Evolutionary conservation across 2,113 vertebrate species (phyloP), one percentile per base, ranked within the genome.

Genomic region (Megaleporinus macrocephalus): DNA sequence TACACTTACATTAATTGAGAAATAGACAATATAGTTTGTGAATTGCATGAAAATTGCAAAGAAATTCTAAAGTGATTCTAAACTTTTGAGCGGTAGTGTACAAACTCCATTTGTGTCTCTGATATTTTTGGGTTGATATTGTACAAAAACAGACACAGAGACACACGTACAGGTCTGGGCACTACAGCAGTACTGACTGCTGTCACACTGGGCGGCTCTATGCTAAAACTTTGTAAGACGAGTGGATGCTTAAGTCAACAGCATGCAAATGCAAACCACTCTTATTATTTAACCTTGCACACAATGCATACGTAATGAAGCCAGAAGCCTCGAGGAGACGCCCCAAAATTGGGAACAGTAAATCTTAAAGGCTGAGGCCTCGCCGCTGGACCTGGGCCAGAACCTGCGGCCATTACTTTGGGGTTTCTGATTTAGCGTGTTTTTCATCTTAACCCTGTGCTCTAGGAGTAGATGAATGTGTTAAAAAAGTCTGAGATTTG

Each of bases 191-290:
- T 20, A 44, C 5, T 36, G 44, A 14, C 44, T 47, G 44, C 5
- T 66, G 33, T 29, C 44, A 74, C n/a, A 55, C 10, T 74, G 47
- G 30, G 47, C 13, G 22, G 61, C 47, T 74, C 30, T n/a, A 74
- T 81, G 11, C 27, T 73, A 41, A 27, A 49, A 27, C 59, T 72
- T 49, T 65, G 59, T n/a, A 53, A 53, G 44, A 51, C 36, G 47
- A 61, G 14, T 73, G 78, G 51, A 26, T 49, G 78, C 10, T 63
- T 63, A 55, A 80, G 16, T 61, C 16, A 62, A 29, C 57, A n/a
- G 22, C 65, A 73, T 51, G 68, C 78, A 79, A 53, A 57, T 66
- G 63, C 30, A 12, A 30, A 15, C 63, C 63, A 18, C 27, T 27
- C 63, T 30, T 66, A 30, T 66, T 30, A 66, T 15, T 66, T 66